Evolutionary conservation across 2,888 invertebrate genomes (phyloP).

Genomic region (Zaprionus bogoriensis): DNA sequence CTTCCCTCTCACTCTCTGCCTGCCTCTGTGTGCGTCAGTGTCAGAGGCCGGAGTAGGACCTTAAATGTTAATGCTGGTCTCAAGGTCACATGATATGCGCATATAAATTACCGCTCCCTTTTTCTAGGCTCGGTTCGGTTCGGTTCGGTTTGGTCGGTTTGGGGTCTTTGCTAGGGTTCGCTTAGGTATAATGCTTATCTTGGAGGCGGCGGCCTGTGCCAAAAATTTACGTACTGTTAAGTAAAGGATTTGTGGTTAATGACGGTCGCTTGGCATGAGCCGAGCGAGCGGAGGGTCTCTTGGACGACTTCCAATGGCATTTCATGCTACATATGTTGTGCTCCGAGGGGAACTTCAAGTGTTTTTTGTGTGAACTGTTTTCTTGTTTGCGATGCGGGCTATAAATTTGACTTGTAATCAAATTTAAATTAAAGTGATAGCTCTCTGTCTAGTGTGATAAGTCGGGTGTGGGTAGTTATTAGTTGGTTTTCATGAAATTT

Average conservation of each 20-base stretch:
- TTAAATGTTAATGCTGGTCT: conserved; percentile 56
- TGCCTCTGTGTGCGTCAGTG: conserved; percentile 5
- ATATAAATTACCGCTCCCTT: conserved; percentile 54
- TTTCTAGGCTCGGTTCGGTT: neutral
- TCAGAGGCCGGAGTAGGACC: conserved; percentile 21
- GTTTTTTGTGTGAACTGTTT: neutral
- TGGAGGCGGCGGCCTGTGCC: conserved; percentile 53
- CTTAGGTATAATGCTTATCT: conserved; percentile 54
- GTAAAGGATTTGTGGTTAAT: conserved; percentile 78
- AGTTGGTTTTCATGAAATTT: neutral
- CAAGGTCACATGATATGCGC: conserved; percentile 73
- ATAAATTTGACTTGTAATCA: conserved; percentile 73
- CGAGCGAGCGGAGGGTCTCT: no score
- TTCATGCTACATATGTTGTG: conserved; percentile 58
- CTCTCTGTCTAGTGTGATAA: conserved; percentile 2
- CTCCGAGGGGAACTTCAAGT: conserved; percentile 7
- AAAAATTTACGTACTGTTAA: conserved; percentile 78
- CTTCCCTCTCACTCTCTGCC: neutral
- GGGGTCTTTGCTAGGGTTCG: neutral
- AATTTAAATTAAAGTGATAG: conserved; percentile 72
- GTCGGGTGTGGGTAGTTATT: conserved; percentile 8
- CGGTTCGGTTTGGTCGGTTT: neutral
- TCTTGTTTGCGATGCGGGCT: conserved; percentile 56
- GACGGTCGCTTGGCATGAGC: conserved; percentile 60
- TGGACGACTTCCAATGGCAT: conserved; percentile 48